Percentiles rank a stretch among this genome's conserved stretches.
These are phyloP conservation scores for Tiliacea aurago DNA, from an alignment of 2,888 invertebrate genomes.

Conservation along the genomic window DNA sequence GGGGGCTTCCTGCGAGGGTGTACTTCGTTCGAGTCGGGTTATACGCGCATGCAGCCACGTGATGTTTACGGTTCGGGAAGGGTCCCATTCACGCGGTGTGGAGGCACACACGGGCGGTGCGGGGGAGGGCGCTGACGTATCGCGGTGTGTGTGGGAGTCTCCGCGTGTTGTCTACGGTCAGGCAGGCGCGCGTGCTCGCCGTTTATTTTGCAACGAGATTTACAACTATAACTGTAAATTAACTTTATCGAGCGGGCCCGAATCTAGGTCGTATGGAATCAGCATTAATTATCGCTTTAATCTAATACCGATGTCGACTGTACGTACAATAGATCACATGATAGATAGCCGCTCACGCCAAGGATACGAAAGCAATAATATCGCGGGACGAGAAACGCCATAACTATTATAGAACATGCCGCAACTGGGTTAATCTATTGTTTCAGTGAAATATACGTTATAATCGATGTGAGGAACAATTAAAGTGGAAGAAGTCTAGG, in stretches of 20 bases:
- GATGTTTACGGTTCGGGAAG: slow-evolving; percentile 75
- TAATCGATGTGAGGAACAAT: slow-evolving; percentile 85
- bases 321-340: slow-evolving; percentile 90
- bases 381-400: slow-evolving; percentile 77
- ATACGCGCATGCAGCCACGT: slow-evolving; percentile 75
- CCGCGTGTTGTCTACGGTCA: slow-evolving; percentile 87
- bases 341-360: slow-evolving; percentile 88
- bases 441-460: slow-evolving; percentile 82
- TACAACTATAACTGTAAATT: slow-evolving; percentile 90
- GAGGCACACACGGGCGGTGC: slow-evolving; percentile 64
- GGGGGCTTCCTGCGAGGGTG: slow-evolving; percentile 62
- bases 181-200: slow-evolving; percentile 84
- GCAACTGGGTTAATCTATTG: slow-evolving; percentile 88
- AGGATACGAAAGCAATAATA: slow-evolving; percentile 86
- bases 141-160: slow-evolving; percentile 84
- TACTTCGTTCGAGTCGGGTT: slow-evolving; percentile 71
- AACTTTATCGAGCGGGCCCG: slow-evolving; percentile 88
- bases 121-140: slow-evolving; percentile 65
- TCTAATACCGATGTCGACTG: slow-evolving; percentile 88
- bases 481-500: slow-evolving; percentile 89
- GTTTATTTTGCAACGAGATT: slow-evolving; percentile 90
- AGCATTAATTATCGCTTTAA: slow-evolving; percentile 90
- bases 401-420: slow-evolving; percentile 76
- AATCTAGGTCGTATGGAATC: slow-evolving; percentile 91
- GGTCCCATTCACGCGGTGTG: slow-evolving; percentile 79